A percentile compares a stretch with the other conserved stretches of the same genome.
Conservation (phyloP, 2,888 invertebrate species). For the Atherix ibis region DNA sequence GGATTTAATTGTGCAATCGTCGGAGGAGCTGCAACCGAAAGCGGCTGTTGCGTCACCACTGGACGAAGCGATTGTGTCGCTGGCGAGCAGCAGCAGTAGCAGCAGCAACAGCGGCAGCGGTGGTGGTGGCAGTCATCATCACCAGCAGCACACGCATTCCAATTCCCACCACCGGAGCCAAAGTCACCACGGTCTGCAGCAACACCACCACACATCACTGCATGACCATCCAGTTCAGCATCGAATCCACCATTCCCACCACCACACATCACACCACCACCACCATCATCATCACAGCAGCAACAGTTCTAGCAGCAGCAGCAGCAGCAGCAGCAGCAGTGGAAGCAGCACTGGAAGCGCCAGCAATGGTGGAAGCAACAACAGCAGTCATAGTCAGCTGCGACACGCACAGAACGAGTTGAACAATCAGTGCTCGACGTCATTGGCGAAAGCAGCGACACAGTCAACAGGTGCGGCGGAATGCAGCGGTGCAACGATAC, state of each 20-base stretch:
- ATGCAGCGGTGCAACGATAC: neutral
- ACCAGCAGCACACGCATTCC: slow-evolving; percentile 6
- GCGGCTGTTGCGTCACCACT: slow-evolving; percentile 2
- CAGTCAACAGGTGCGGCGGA: no score
- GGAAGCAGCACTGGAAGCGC: neutral
- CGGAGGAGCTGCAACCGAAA: slow-evolving; percentile 13
- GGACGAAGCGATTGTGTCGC: no score
- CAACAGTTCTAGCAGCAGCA: no score
- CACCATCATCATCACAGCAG: slow-evolving; percentile 12
- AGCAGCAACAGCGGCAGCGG: no score
- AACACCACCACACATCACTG: slow-evolving; percentile 9
- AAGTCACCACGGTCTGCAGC: slow-evolving; percentile 10
- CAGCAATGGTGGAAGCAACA: slow-evolving; percentile 5
- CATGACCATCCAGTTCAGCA: slow-evolving; percentile 11
- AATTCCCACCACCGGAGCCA: slow-evolving; percentile 14
- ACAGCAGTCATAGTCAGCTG: slow-evolving; percentile 3
- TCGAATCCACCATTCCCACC: slow-evolving; percentile 10
- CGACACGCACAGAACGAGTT: no score
- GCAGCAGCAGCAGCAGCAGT: neutral
- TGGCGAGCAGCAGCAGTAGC: no score
- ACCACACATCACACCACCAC: slow-evolving; percentile 10
- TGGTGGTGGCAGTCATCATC: slow-evolving; percentile 8
- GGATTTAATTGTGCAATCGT: slow-evolving; percentile 16
- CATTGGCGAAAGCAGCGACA: no score
- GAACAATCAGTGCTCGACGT: slow-evolving; percentile 11